These are phyloP conservation scores for Lobophora halterata DNA, from an alignment of 2,888 invertebrate species.

Conservation along the genomic window DNA sequence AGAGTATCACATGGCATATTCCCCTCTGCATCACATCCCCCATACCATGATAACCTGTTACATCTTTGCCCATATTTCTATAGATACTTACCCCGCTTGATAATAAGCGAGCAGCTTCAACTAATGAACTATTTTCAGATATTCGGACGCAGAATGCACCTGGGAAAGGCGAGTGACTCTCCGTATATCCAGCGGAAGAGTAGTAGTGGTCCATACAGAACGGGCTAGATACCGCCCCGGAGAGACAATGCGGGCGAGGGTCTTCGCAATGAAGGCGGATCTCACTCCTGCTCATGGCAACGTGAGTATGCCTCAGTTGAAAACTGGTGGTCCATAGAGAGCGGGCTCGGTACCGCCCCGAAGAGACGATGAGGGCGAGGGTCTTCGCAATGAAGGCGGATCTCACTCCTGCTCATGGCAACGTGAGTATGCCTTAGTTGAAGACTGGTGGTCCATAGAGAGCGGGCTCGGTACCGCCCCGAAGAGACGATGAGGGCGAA, in stretches of 20 bases:
- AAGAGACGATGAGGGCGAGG: constrained; percentile 79
- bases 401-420: constrained; percentile 73
- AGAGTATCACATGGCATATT: no score
- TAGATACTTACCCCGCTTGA: no score
- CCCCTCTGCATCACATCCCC: no score
- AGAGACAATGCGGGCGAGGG: constrained; percentile 78
- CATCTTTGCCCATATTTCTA: no score
- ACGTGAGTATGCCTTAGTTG: constrained; percentile 70
- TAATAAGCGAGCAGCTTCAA: no score
- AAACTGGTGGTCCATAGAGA: constrained; percentile 81
- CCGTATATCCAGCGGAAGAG: constrained; percentile 70
- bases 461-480: constrained; percentile 81
- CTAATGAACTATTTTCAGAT: constrained; percentile 40
- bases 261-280: constrained; percentile 77
- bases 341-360: constrained; percentile 80
- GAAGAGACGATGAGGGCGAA: constrained; percentile 81
- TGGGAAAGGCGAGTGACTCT: constrained; percentile 68
- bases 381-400: constrained; percentile 78
- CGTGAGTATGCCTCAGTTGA: constrained; percentile 68
- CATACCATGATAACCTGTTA: no score
- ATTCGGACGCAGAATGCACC: constrained; percentile 52
- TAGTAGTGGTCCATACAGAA: constrained; percentile 81
- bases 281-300: constrained; percentile 74
- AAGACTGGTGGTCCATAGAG: constrained; percentile 79
- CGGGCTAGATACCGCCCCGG: constrained; percentile 81